Evolutionary conservation across 2,113 vertebrate genomes (phyloP).

Genomic region (crab-eating macaque (Macaca fascicularis)): DNA sequence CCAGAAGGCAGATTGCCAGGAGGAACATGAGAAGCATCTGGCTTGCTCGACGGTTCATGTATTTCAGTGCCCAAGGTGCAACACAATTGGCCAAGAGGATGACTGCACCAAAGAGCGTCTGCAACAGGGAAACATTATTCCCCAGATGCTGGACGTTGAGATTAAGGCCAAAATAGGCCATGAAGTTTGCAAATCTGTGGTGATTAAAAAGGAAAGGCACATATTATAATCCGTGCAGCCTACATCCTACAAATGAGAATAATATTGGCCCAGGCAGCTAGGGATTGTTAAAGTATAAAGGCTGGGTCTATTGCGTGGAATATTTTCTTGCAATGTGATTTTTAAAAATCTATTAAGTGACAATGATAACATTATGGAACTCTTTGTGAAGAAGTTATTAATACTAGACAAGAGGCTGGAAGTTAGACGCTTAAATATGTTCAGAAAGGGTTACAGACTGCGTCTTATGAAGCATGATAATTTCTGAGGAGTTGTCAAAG

Average conservation of each 20-base stretch:
- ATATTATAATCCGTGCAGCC: not conserved
- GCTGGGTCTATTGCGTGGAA: not conserved
- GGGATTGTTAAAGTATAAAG: not conserved
- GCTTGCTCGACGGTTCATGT: constrained; percentile 79
- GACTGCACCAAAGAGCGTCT: constrained; percentile 84
- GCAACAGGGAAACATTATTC: constrained; percentile 86
- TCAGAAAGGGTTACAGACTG: no score
- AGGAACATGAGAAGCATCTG: constrained; percentile 79
- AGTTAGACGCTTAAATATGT: no score
- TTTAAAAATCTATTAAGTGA: no score
- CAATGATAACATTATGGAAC: no score
- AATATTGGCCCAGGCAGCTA: no score
- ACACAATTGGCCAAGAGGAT: constrained; percentile 84
- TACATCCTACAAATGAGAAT: not conserved
- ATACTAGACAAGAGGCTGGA: no score
- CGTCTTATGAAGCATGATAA: no score
- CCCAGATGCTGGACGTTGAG: constrained; percentile 83
- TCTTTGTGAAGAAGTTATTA: no score
- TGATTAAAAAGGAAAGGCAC: not conserved
- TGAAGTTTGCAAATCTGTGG: not conserved
- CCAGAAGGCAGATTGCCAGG: constrained; percentile 69
- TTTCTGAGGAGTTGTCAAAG: no score
- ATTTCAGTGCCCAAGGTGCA: constrained; percentile 81
- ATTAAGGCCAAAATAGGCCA: constrained; percentile 79
- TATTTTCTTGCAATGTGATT: not conserved